Evolutionary conservation across 2,888 invertebrate species (phyloP), one percentile per base, ranked within the genome.

Genomic region (Drosophila nigricruria): DNA sequence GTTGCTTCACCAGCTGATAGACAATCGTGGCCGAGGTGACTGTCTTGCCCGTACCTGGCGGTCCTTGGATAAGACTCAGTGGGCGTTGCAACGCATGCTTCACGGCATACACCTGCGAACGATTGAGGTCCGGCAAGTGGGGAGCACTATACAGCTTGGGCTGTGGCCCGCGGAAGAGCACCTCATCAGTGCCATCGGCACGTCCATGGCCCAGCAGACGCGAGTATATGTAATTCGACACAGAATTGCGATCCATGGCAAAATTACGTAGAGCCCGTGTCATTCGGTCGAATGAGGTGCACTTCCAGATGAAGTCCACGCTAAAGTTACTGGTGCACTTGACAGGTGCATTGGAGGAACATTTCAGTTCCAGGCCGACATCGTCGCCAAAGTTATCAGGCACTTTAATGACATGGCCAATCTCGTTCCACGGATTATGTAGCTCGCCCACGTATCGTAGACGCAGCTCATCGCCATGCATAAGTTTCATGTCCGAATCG

Each of bases 21-120:
- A 99, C 99, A 80, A 99, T 98, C 0, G 99, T 99, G 0, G 99
- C 99, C 1, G 99, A 99, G 0, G 99, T 99, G 0, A 99, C 99
- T 0, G 99, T 99, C 93, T 99, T 99, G 6, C 99, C 99, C 0
- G 99, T 99, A 12, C 93, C 93, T 0, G 99, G 98, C 0, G 92
- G 92, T n/a, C 92, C 99, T 94, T 99, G 99, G 91, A 99, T 99
- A 36, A 99, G 93, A 30, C 98, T 98, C 23, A 99, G 94, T 0
- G 99, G 99, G 8, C 98, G 95, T 92, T 99, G 99, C 3, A 99
- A 94, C 0, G 99, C 99, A 91, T 99, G 99, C 92, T 99, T 99
- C 0, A 99, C 99, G 0, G 99, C 99, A 92, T 98, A 99, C 2
- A 99, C 96, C 94, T 99, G 99, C 0, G 98, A 99, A 73, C 99